Base-by-base conservation (phyloP, 1,140 invertebrate species). In the Habropoda laboriosa region DNA sequence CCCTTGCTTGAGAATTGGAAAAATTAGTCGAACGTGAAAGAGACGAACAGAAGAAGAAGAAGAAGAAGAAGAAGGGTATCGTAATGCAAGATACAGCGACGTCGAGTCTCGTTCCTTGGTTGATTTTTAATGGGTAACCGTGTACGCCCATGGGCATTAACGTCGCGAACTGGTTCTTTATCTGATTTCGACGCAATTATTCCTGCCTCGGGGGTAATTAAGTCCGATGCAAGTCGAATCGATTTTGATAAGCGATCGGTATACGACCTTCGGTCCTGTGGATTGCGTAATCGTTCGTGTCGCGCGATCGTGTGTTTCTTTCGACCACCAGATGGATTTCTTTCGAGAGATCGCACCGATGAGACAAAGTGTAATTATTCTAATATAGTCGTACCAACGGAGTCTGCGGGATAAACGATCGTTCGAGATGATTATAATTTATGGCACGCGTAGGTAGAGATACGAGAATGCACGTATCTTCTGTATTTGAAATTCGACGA, bases 181-280 rank as follows among this genome's bases (percentile, higher is more conserved):
- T 83, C 76, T 66, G 61, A 57, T 66, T 49, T 30, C 75, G 55
- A 61, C 66, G 75, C 75, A 78, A 71, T 85, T 84, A 85, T 78
- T 66, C 79, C 40, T 68, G n/a, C 51, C 70, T 71, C 47, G 30
- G 32, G 58, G 60, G 45, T 64, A 80, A 85, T 85, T 53, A 72
- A 61, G 57, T 64, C 30, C 81, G 67, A 42, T 71, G 38, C 38
- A 57, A 58, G 57, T 21, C 47, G 70, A 58, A 71, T 71, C 57
- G 35, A 83, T 80, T 83, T 51, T 60, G 64, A 75, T 78, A 78
- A 71, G 67, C 73, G 63, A 45, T 35, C 57, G 35, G 8, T 32
- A 49, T n/a, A 24, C 42, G 45, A 77, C 66, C 53, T 77, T 70
- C 32, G 42, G 10, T 71, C 35, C 3, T 32, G 2, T 5, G 13